Base-by-base conservation (phyloP, 2,888 invertebrate species). In the Eupelmus urozonus region DNA sequence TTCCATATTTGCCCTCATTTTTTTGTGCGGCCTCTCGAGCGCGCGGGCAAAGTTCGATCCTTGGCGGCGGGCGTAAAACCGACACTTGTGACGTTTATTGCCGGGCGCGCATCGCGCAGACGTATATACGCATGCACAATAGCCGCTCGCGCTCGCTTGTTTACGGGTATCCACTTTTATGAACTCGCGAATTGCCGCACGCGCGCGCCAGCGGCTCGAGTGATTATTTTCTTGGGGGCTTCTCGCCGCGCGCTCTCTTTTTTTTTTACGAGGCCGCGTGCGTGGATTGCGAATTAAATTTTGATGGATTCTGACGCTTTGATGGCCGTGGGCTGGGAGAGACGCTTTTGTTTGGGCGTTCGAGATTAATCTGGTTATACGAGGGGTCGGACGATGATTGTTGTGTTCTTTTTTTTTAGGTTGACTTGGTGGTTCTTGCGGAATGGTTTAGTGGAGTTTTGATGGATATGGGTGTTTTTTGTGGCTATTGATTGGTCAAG, bases 121-220 rank as follows among this genome's bases (percentile, higher is more conserved):
- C 34, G n/a, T 25, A 13, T 45, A 23, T 11, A 7, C 11, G 18
- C 20, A n/a, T 16, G 27, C 4, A 45, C 53, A 13, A 49, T 16
- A 18, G 55, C 34, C 55, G 65, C 57, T 73, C 65, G 73, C 57
- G 62, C 53, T 53, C 62, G 72, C 57, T 73, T 73, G 73, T 65
- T 72, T 63, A 63, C 62, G 72, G 53, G 5, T 20, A 45, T 57
- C 49, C 65, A 65, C 65, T 73, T 73, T 73, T 73, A 65, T 65
- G 65, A 65, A 65, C 65, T 63, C 25, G 63, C 72, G 62, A 63
- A 63, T 72, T 23, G 73, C 63, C 57, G 73, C n/a, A n/a, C n/a
- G n/a, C n/a, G n/a, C n/a, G n/a, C n/a, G n/a, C n/a, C n/a, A n/a
- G n/a, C 65, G 55, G 71, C 4, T 27, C 25, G 65, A 65, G 73